phyloP scores from a whole-genome alignment of 2,113 vertebrate species.

The Todiramphus chloris region DNA sequence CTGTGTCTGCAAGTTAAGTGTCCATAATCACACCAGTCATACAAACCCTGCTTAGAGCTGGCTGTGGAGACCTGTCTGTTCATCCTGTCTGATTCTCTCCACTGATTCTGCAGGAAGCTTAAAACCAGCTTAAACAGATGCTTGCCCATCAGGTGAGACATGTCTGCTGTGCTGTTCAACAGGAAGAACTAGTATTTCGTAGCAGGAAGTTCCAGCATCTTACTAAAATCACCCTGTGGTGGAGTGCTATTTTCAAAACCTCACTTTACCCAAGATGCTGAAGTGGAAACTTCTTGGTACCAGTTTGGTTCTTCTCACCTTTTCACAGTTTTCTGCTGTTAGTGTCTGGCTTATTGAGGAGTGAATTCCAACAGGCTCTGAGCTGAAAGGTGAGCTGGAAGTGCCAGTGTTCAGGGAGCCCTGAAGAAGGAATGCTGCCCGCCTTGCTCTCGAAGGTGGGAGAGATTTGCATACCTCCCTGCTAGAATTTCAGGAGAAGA shows the following conservation, averaged over 20 bases:
- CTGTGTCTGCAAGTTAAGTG: background rate
- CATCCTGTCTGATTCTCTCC: background rate
- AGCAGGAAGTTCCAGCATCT: background rate
- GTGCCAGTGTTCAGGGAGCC: background rate
- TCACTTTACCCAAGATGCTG: background rate
- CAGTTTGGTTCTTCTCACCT: background rate
- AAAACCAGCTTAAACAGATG: background rate
- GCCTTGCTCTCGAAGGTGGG: conserved; percentile 32
- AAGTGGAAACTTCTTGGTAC: background rate
- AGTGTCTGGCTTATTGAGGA: background rate
- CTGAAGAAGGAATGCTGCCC: conserved; percentile 26
- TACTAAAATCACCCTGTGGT: background rate
- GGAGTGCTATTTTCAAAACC: background rate
- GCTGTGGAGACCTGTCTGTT: background rate
- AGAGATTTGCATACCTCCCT: conserved; percentile 39
- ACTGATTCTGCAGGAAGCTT: background rate
- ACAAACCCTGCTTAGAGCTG: background rate
- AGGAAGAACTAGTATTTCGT: conserved; percentile 28
- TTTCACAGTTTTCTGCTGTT: background rate
- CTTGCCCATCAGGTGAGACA: background rate
- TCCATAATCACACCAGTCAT: background rate
- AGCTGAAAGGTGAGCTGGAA: conserved; percentile 7
- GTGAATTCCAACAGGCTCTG: background rate
- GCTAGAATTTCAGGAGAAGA: background rate
- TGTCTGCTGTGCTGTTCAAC: background rate